Conservation (phyloP, 2,797 vertebrate genomes). For the Phataginus tetradactyla region DNA sequence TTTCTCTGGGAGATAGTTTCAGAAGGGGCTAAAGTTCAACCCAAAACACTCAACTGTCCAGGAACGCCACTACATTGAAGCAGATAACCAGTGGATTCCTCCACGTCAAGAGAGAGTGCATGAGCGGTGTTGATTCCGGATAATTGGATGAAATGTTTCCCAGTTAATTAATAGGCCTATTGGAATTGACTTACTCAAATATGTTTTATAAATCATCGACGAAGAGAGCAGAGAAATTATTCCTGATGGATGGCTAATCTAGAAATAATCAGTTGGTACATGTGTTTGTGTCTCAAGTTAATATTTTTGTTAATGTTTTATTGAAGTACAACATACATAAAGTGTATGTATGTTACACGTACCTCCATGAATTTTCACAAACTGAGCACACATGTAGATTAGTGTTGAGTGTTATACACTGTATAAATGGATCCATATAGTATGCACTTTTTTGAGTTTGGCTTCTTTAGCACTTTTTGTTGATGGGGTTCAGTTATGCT, state of each 20-base stretch:
- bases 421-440: neutral
- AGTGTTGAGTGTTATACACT: neutral
- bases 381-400: neutral
- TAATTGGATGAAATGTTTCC: neutral
- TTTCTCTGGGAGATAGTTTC: slow-evolving; percentile 63
- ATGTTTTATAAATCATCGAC: slow-evolving; percentile 19
- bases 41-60: neutral
- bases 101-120: neutral
- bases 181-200: neutral
- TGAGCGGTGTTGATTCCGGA: neutral
- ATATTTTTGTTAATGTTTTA: neutral
- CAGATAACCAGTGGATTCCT: neutral
- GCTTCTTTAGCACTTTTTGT: neutral
- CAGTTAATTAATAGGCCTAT: neutral
- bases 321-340: neutral
- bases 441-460: neutral
- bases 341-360: neutral
- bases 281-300: neutral
- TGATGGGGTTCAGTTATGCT: neutral
- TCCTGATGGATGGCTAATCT: neutral
- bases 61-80: neutral
- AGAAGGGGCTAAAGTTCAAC: slow-evolving; percentile 78
- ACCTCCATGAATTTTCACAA: neutral
- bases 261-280: neutral
- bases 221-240: neutral